phyloP scores from a whole-genome alignment of 2,888 invertebrate species.

The Dasypolia templi region DNA sequence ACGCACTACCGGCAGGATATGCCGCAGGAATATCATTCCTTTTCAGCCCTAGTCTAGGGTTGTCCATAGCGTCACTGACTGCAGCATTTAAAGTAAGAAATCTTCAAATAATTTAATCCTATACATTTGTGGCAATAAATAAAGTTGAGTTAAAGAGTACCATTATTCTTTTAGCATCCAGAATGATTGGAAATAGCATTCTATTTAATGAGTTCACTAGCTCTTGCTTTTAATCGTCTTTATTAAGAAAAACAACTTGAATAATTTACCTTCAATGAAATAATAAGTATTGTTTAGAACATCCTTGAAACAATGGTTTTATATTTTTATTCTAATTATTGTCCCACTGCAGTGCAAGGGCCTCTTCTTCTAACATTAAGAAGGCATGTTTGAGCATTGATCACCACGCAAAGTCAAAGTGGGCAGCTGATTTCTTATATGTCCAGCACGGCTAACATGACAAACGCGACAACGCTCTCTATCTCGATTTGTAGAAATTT shows the following conservation, averaged over 20 bases:
- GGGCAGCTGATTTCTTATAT: background rate
- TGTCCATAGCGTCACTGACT: slow-evolving; percentile 88
- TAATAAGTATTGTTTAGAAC: background rate
- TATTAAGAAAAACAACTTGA: too few relatives aligned
- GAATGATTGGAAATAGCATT: background rate
- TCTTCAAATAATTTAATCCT: background rate
- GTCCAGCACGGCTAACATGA: too few relatives aligned
- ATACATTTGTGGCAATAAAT: background rate
- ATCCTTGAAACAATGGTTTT: too few relatives aligned
- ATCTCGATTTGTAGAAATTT: too few relatives aligned
- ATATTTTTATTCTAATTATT: too few relatives aligned
- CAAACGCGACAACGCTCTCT: too few relatives aligned
- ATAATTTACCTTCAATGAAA: background rate
- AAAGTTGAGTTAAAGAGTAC: background rate
- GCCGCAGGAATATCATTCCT: slow-evolving; percentile 88
- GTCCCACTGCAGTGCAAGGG: too few relatives aligned
- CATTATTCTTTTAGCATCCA: background rate
- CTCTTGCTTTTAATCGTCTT: too few relatives aligned
- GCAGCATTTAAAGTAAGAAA: slow-evolving; percentile 88
- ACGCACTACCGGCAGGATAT: slow-evolving; percentile 89
- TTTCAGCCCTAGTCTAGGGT: slow-evolving; percentile 87
- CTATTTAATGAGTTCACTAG: background rate
- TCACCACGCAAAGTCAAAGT: background rate
- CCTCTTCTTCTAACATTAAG: too few relatives aligned
- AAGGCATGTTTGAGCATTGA: background rate